phyloP scores from a whole-genome alignment of 2,888 invertebrate species.

The Ochropleura plecta region DNA sequence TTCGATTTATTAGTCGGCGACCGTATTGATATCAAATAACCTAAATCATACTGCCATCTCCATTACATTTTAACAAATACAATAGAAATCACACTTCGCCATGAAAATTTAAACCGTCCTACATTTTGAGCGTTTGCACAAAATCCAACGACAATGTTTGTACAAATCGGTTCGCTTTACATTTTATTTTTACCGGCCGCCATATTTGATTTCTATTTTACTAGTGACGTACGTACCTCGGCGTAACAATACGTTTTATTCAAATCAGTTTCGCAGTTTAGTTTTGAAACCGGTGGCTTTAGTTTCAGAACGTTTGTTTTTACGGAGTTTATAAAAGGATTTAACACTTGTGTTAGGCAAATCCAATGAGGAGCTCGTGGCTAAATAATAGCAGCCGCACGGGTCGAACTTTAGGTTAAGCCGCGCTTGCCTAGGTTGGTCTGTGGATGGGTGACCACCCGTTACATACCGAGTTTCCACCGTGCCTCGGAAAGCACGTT shows the following conservation, averaged over 20 bases:
- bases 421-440: no score
- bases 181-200: slow-evolving; percentile 54
- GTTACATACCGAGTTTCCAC: no score
- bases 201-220: slow-evolving; percentile 62
- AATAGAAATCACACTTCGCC: slow-evolving; percentile 9
- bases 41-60: background rate
- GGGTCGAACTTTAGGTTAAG: no score
- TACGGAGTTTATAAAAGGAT: slow-evolving; percentile 35
- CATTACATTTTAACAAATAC: slow-evolving; percentile 3
- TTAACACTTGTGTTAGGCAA: slow-evolving; percentile 27
- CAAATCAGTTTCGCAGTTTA: slow-evolving; percentile 58
- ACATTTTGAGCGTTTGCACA: slow-evolving; percentile 48
- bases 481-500: no score
- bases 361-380: no score
- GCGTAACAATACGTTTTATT: slow-evolving; percentile 54
- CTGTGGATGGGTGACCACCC: no score
- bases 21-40: background rate
- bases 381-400: no score
- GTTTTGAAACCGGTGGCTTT: slow-evolving; percentile 49
- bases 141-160: slow-evolving; percentile 58
- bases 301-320: slow-evolving; percentile 37
- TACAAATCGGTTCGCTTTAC: slow-evolving; percentile 54
- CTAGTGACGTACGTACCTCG: slow-evolving; percentile 44
- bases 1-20: background rate
- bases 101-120: slow-evolving; percentile 34